phyloP scores from a whole-genome alignment of 2,797 vertebrate species.

The Furcifer pardalis region DNA sequence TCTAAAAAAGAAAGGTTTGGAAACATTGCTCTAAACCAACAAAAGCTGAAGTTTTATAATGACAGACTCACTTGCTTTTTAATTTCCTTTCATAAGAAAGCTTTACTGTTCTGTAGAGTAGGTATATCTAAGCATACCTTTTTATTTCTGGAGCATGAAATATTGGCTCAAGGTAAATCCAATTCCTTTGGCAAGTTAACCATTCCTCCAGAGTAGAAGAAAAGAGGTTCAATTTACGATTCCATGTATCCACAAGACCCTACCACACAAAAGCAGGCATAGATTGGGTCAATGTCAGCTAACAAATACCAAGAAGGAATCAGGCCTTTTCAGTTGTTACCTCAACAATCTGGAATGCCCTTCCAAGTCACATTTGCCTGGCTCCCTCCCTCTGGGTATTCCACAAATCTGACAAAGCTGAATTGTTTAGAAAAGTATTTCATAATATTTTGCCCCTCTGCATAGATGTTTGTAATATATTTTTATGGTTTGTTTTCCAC shows the following conservation, averaged over 20 bases:
- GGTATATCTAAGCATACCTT: constrained; percentile 60
- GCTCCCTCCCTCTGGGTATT: no score
- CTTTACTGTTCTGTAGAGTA: neutral
- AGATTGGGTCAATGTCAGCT: neutral
- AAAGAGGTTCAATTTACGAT: constrained; percentile 68
- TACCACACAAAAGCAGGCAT: constrained; percentile 33
- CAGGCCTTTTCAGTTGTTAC: no score
- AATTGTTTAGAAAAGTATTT: no score
- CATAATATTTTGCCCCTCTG: no score
- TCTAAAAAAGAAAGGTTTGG: no score
- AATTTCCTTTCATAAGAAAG: neutral
- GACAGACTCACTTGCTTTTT: neutral
- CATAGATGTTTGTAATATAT: no score
- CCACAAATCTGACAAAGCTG: no score
- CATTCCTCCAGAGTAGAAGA: constrained; percentile 68
- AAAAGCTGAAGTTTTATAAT: no score
- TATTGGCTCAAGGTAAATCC: constrained; percentile 74
- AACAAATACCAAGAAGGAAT: no score
- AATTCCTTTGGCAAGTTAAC: constrained; percentile 74
- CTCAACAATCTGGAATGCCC: no score
- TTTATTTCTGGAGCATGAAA: constrained; percentile 74
- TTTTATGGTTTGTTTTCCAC: no score
- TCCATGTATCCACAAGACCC: constrained; percentile 72
- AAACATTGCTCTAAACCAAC: neutral
- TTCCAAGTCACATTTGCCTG: no score